Percentiles rank a stretch among this genome's conserved stretches.
Evolutionary conservation across 2,797 vertebrate species (phyloP).

Genomic region (Thripadectes ignobilis): DNA sequence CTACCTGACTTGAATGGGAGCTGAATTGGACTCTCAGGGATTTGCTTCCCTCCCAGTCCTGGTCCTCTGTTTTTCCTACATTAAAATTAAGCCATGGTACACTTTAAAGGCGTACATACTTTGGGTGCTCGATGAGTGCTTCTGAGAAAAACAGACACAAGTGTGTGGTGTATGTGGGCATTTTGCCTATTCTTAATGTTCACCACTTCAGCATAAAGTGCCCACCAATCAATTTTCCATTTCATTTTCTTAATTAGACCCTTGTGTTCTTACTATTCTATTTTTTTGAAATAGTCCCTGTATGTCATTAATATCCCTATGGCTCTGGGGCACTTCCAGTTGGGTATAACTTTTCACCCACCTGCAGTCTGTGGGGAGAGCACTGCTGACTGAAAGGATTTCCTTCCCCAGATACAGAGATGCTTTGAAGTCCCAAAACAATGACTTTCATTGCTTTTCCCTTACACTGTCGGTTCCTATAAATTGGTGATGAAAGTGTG

Average conservation of each 20-base stretch:
- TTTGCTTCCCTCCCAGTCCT: neutral
- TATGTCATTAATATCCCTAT: conserved; percentile 71
- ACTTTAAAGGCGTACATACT: neutral
- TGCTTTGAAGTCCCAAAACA: conserved; percentile 88
- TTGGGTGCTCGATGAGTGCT: neutral
- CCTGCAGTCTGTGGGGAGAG: conserved; percentile 79
- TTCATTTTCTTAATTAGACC: conserved; percentile 45
- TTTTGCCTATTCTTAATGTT: neutral
- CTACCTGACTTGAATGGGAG: neutral
- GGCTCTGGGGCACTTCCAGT: conserved; percentile 79
- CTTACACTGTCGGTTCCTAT: conserved; percentile 82
- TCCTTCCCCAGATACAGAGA: conserved; percentile 83
- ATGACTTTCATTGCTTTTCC: conserved; percentile 87
- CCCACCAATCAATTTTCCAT: neutral
- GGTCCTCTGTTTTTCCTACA: neutral
- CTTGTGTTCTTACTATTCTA: conserved; percentile 19
- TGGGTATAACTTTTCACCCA: conserved; percentile 84
- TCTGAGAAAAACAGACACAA: neutral
- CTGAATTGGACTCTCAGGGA: neutral
- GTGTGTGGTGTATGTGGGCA: neutral
- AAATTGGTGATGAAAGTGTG: conserved; percentile 88
- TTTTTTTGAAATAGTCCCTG: neutral
- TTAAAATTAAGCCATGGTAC: neutral
- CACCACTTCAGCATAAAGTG: conserved; percentile 23
- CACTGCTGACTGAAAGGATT: conserved; percentile 88